Evolutionary conservation across 2,888 invertebrate genomes (phyloP), one percentile per base, ranked within the genome.

Genomic region (Erynnis tages): DNA sequence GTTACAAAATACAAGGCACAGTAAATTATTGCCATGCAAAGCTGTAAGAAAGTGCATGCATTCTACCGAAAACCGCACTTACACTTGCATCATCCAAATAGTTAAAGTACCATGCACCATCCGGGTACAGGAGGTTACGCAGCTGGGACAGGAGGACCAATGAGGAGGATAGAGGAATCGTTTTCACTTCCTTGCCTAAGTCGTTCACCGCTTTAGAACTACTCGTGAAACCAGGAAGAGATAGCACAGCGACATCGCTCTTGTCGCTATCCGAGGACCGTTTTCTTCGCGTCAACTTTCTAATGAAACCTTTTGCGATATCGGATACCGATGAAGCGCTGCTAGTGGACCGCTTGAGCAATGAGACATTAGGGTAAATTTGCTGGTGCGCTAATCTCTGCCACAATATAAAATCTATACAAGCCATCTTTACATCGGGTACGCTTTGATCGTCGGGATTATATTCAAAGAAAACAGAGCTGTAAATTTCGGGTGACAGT

Each of bases 21-120:
- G 10, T 44, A 37, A 41, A 19, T 17, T 21, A 3, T 23, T n/a
- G n/a, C n/a, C 50, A 43, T 50, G 50, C 50, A 7, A 43, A 43
- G 50, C 27, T 27, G 11, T 13, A 23, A 35, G 10, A 41, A 23
- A 34, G 13, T 67, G 54, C 73, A 71, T 71, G 68, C 67, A 64
- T 54, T 65, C 59, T 56, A 68, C 73, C 72, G 69, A 73, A 71
- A 69, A 71, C 73, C 74, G 76, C 71, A 88, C 88, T 88, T 87
- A 88, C 88, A 76, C 81, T 88, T 87, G 87, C 88, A 76, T 80
- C 61, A 74, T 86, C 82, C 76, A 87, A 73, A 69, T 85, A 87
- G 67, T 83, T 77, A 87, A 73, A 88, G 78, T 88, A 88, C 87
- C 87, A 88, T 82, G 82, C 83, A 79, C 79, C 85, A 40, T 84